Evolutionary conservation across 2,888 invertebrate species (phyloP).

Genomic region (Bedellia somnulentella): DNA sequence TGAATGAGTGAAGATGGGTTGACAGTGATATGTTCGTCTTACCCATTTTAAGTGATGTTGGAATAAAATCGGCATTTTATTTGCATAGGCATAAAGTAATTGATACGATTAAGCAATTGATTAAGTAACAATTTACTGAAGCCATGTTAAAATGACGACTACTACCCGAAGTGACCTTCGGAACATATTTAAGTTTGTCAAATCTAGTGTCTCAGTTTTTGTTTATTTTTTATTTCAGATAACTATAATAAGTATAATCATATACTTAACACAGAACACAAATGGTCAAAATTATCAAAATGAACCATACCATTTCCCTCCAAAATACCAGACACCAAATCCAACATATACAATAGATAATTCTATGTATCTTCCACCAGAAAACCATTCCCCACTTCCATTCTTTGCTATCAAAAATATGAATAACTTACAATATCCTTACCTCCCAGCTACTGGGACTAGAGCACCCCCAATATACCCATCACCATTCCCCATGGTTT

Average conservation of each 20-base stretch:
- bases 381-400: slow-evolving; percentile 33
- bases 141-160: too few species aligned
- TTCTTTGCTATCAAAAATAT: slow-evolving; percentile 32
- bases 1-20: too few species aligned
- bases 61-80: too few species aligned
- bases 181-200: too few species aligned
- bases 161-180: too few species aligned
- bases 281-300: slow-evolving; percentile 22
- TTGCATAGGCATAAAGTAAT: too few species aligned
- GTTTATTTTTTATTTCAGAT: slow-evolving; percentile 30
- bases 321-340: slow-evolving; percentile 28
- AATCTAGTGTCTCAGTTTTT: too few species aligned
- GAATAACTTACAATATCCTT: slow-evolving; percentile 32
- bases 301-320: slow-evolving; percentile 34
- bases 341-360: slow-evolving; percentile 30
- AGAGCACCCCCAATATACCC: slow-evolving; percentile 32
- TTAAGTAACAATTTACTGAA: too few species aligned
- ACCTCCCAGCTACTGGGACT: slow-evolving; percentile 31
- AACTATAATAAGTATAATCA: slow-evolving; percentile 23
- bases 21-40: too few species aligned
- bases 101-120: too few species aligned
- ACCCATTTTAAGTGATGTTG: too few species aligned
- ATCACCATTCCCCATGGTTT: slow-evolving; percentile 29
- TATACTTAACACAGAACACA: slow-evolving; percentile 20
- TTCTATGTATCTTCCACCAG: slow-evolving; percentile 38